Base-by-base conservation (phyloP, 2,113 vertebrate genomes). In the Urocynchramus pylzowi region DNA sequence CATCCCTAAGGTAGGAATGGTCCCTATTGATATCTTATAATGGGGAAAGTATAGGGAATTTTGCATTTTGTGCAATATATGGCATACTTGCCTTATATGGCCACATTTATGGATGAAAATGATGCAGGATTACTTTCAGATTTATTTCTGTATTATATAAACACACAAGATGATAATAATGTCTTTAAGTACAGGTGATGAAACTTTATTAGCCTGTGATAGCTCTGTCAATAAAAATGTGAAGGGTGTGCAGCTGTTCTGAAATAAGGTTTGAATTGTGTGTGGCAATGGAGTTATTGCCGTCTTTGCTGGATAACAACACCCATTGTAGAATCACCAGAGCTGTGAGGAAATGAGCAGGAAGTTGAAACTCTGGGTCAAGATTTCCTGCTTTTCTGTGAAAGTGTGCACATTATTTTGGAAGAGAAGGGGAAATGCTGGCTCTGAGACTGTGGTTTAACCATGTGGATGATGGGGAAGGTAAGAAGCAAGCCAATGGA, bases 121-220 rank as follows among this genome's bases (percentile, higher is more conserved):
- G 2, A 76, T 68, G 63, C 31, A 45, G 68, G 53, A 82, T 61
- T 80, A 68, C 71, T 84, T 89, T 52, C 54, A 71, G 69, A 60
- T 95, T 92, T 92, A 88, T 89, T 95, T 91, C 65, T 69, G 35
- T 63, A 10, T 64, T 64, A 82, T 75, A 87, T 60, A 96, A 95
- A 79, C 65, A 87, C 39, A 54, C 20, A 91, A 87, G 26, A 17
- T 24, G 73, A 75, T 91, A 82, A 95, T 95, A 20, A 57, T 49
- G 17, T n/a, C 73, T 93, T 54, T 95, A 95, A 94, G 65, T 81
- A 44, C 8, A 91, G 60, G 61, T 87, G 93, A 96, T 97, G 91
- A 97, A 97, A 95, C 37, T 96, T 97, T 92, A 94, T 49, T 91
- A 89, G 76, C 56, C 69, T 77, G 31, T 84, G 47, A 95, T 87